Base-by-base conservation (phyloP, 2,888 invertebrate species). In the Metacarcinus magister region DNA sequence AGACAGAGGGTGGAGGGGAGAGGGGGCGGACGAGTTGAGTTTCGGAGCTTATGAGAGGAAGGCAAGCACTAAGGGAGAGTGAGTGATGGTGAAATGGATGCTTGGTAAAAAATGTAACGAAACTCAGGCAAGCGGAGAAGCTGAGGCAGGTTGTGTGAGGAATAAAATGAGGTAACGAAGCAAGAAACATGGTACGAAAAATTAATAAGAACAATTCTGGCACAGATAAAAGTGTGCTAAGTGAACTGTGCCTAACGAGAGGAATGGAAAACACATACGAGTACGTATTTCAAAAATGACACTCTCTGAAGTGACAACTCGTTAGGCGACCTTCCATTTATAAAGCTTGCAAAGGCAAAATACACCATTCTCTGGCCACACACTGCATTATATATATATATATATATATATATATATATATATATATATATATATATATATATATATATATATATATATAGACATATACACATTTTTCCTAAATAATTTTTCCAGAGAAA, bases 391-490 rank as follows among this genome's bases (percentile, higher is more conserved):
- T 67, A 67, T 67, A 67, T 67, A 67, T 67, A 23, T 67, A 23
- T 67, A 23, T 67, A 23, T 67, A 23, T 67, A 23, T 67, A 23
- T 67, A 23, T 67, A 23, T 67, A 23, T 67, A 23, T 67, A 67
- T 67, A 67, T 67, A 67, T 67, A 67, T 67, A 67, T 67, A 67
- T 67, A 67, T 67, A 67, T 67, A 67, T 67, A 67, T 67, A 67
- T 67, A 67, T 67, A 67, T 67, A 67, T 67, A 67, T 67, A 67
- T 7, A 67, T 67, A 67, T 67, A 3, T n/a, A 67, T 67, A 10
- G 8, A 23, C 2, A 67, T 1, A 67, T 3, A 67, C 23, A 67
- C 23, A 67, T 5, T 5, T 23, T 60, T 2, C 60, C 16, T 19
- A 19, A 5, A 8, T 5, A 13, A 48, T 8, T 48, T 48, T 48